These are phyloP conservation scores for Apis mellifera DNA, from an alignment of 1,140 invertebrate genomes.

Conservation along the genomic window Amel_HAv3.1 CM009945.2:3449001-3449500, in stretches of 20 bases:
- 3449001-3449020: not conserved
- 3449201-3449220: constrained; percentile 85
- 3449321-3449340: constrained; percentile 91
- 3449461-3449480: not conserved
- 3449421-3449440: constrained; percentile 95
- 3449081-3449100: constrained; percentile 31
- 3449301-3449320: constrained; percentile 92
- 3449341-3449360: constrained; percentile 89
- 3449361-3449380: constrained; percentile 94
- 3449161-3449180: constrained; percentile 25
- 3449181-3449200: constrained; percentile 71
- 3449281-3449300: constrained; percentile 91
- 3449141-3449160: constrained; percentile 25
- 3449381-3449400: constrained; percentile 95
- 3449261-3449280: constrained; percentile 87
- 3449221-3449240: constrained; percentile 85
- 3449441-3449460: constrained; percentile 66
- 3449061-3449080: constrained; percentile 61
- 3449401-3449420: constrained; percentile 94
- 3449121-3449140: constrained; percentile 59
- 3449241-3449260: constrained; percentile 85
- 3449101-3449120: constrained; percentile 60
- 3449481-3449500: too few relatives aligned
- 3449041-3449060: constrained; percentile 50
- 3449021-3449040: constrained; percentile 2